Evolutionary conservation across 2,888 invertebrate species (phyloP), one percentile per base, ranked within the genome.

Genomic region (Suillia variegata): DNA sequence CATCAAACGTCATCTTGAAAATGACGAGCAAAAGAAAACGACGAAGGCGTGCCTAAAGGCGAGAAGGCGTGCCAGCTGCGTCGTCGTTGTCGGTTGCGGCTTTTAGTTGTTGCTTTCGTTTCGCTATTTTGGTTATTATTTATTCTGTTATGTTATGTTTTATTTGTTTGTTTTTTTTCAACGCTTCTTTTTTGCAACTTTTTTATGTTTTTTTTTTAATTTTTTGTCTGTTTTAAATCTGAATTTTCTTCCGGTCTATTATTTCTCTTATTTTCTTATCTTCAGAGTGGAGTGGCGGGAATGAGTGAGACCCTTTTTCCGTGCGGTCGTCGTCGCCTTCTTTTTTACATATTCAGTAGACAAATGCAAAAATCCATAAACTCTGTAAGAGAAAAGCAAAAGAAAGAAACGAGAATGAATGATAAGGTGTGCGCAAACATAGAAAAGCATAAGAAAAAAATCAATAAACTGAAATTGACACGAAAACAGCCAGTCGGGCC

Each of bases 1-100:
- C 77, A 72, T 81, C 81, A 71, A 79, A 80, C 70, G 80, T 81
- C 81, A 81, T 81, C 67, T 63, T 71, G 64, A 63, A 62, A 62
- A 64, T 64, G 57, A 62, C 65, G 57, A 65, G 62, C 62, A 63
- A 58, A 62, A 65, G 54, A 62, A 64, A 63, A 56, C 67, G 67
- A 63, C 70, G 62, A 65, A 50, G 62, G 61, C 63, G 61, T 67
- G 63, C 55, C 42, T 61, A 60, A 15, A 60, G 22, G 18, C 26
- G 49, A 52, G n/a, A 31, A 33, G 24, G 61, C 26, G 33, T 15
- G 67, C 65, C 62, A 63, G 48, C 56, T 60, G 67, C 70, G 67
- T 68, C 62, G 68, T 70, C 69, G 62, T 66, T 62, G 65, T 57
- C 38, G 6, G 38, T n/a, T 71, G 24, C 49, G n/a, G n/a, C n/a